phyloP scores from a whole-genome alignment of 2,797 vertebrate genomes.

The Lophius americanus region DNA sequence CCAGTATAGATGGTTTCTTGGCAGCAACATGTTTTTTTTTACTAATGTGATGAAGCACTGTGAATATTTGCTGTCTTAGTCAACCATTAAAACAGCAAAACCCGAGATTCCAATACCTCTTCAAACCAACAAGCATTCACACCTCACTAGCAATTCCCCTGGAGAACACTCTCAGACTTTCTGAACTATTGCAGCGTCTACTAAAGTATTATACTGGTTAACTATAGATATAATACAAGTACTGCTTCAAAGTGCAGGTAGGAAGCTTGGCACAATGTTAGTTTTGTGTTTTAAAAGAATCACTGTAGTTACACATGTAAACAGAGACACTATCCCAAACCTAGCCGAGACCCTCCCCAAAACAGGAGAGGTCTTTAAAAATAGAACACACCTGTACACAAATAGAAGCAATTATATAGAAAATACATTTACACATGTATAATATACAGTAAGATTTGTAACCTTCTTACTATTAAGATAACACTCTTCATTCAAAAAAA shows the following conservation, averaged over 20 bases:
- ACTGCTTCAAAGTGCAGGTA: constrained; percentile 82
- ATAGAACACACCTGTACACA: constrained; percentile 80
- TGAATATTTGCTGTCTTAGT: constrained; percentile 54
- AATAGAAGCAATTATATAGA: constrained; percentile 78
- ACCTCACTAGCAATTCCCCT: constrained; percentile 42
- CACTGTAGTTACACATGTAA: constrained; percentile 82
- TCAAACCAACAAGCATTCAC: constrained; percentile 23
- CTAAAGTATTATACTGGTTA: constrained; percentile 80
- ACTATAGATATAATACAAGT: constrained; percentile 80
- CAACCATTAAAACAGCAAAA: constrained; percentile 57
- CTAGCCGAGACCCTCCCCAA: constrained; percentile 72
- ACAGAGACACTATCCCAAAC: constrained; percentile 84
- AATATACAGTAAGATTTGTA: constrained; percentile 80
- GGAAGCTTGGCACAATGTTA: constrained; percentile 85
- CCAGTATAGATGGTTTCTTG: constrained; percentile 60
- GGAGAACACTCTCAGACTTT: constrained; percentile 42
- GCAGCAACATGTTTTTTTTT: constrained; percentile 48
- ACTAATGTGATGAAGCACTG: constrained; percentile 31
- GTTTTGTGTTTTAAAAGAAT: constrained; percentile 81
- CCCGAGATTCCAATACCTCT: constrained; percentile 36
- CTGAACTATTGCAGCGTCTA: constrained; percentile 75
- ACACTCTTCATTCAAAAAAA: constrained; percentile 78
- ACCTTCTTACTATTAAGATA: constrained; percentile 75
- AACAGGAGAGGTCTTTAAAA: constrained; percentile 75
- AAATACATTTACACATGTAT: constrained; percentile 80